Evolutionary conservation across 2,888 invertebrate genomes (phyloP), one percentile per base, ranked within the genome.

Genomic region (Pimpla rufipes): DNA sequence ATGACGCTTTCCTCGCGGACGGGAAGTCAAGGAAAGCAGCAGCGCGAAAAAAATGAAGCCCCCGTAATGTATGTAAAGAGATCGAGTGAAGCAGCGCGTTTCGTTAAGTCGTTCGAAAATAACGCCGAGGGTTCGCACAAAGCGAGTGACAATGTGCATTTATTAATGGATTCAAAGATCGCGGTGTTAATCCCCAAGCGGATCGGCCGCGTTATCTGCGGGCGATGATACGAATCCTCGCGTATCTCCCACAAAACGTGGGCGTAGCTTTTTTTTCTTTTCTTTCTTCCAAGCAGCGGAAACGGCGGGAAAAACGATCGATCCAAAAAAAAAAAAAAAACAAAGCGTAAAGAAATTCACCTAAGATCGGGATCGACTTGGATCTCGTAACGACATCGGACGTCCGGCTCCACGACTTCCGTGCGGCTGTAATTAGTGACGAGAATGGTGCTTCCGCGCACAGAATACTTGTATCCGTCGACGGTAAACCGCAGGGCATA

Each of bases 401-500:
- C 81, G 50, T 66, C 77, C 6, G 86, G 87, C 40, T 81, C 82
- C 16, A 50, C 52, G 6, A 84, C 79, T 68, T 86, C 85, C 5
- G 67, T 81, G 10, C 81, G 77, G 6, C 40, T 71, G 71, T 86
- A 87, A 80, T 80, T 71, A 6, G 85, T 85, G 0, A 21, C 37
- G 59, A 86, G 77, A 37, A 71, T 85, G 45, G 79, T 59, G 21
- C 70, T 86, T 13, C 83, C 83, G 10, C 78, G 71, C 10, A 85
- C 74, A 10, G 71, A 10, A 57, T 79, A 71, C 29, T 66, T 76
- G 74, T 77, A 70, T 11, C 70, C 78, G 45, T 83, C 81, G 18
- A 83, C 70, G 23, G 79, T 83, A 45, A 84, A 87, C 55, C 86
- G 85, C 52, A 87, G 50, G 0, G 87, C 85, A 59, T 87, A 87